Evolutionary conservation across 2,113 vertebrate species (phyloP), one percentile per base, ranked within the genome.

Genomic region (Cyphomyrus plagiostoma): DNA sequence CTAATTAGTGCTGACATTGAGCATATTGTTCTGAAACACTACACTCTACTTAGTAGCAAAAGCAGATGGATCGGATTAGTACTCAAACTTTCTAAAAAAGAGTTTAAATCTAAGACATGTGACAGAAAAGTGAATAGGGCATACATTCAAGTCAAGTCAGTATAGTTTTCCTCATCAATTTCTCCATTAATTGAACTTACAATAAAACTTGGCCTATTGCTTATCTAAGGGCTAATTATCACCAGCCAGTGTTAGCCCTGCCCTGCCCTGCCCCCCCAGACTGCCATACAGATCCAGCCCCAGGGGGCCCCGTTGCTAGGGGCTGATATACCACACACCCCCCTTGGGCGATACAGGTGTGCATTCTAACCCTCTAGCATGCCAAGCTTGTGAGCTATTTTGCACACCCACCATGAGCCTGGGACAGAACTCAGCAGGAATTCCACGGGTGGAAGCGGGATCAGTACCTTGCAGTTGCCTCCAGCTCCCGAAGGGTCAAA

Each of bases 291-390:
- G 49, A 93, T 98, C 98, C 93, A 97, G 4, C 99, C 98, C 95
- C 98, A 99, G 96, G 97, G 98, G 91, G 97, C 98, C 94, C 98
- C 97, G 92, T 96, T 99, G 94, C 95, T 99, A 94, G 98, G 99
- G 96, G 97, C 98, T 96, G 94, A 99, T 97, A 92, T 99, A 98
- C 92, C 97, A 97, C 94, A 94, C 96, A 88, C 94, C 95, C 90
- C 96, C 97, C 93, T 96, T 96, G 96, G 98, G 99, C 95, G 98
- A 99, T 93, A 99, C 98, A 95, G 98, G 98, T 99, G 91, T 62
- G 86, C 85, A 86, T 50, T 30, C 26, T 17, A 53, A 35, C 13
- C 49, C 30, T 35, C 85, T 39, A 53, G 13, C 46, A 53, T 7
- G 49, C 49, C 23, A 53, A 17, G 48, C n/a, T 26, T 13, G 48